These are phyloP conservation scores for Campoletis sonorensis DNA, from an alignment of 1,140 invertebrate species.

Conservation along the genomic window DNA sequence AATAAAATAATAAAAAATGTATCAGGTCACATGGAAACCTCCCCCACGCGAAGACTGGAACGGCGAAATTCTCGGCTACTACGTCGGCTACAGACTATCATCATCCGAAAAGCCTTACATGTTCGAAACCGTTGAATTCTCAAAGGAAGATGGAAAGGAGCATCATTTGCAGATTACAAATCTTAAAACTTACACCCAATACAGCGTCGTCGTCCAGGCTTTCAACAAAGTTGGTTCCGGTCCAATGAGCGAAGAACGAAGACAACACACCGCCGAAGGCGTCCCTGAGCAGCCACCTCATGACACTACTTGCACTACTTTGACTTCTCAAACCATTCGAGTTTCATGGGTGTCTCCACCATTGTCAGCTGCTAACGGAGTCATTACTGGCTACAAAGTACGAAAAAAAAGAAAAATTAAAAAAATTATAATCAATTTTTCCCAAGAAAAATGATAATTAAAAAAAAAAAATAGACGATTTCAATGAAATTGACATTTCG, in stretches of 20 bases:
- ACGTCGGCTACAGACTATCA: conserved; percentile 92
- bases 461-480: neutral
- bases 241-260: conserved; percentile 92
- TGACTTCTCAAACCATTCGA: conserved; percentile 94
- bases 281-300: conserved; percentile 95
- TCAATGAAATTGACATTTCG: conserved; percentile 4
- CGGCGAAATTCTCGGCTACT: conserved; percentile 93
- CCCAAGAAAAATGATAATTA: neutral
- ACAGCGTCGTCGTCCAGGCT: conserved; percentile 95
- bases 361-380: conserved; percentile 92
- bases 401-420: neutral
- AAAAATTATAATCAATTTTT: neutral
- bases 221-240: conserved; percentile 96
- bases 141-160: conserved; percentile 93
- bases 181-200: conserved; percentile 94
- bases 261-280: conserved; percentile 93
- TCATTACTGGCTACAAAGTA: conserved; percentile 95
- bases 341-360: conserved; percentile 96
- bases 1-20: conserved; percentile 31
- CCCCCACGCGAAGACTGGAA: conserved; percentile 94
- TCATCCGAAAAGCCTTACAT: conserved; percentile 93
- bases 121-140: conserved; percentile 95
- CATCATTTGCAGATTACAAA: conserved; percentile 90
- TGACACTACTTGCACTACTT: conserved; percentile 92
- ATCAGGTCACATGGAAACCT: conserved; percentile 90